These are phyloP conservation scores for Melanerpes aurifrons DNA, from an alignment of 2,113 vertebrate species.

Conservation along the genomic window DNA sequence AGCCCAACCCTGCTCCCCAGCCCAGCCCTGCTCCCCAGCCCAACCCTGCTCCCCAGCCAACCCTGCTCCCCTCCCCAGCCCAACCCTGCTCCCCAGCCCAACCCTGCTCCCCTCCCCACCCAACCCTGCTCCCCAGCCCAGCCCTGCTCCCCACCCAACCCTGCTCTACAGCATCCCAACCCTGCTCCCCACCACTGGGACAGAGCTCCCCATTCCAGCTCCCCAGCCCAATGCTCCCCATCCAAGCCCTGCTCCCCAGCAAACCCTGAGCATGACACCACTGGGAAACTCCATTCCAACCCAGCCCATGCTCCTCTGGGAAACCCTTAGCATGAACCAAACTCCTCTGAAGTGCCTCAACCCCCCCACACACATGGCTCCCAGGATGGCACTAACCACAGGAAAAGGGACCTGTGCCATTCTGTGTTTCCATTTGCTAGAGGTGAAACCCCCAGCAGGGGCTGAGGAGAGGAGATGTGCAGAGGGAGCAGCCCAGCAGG, in stretches of 20 bases:
- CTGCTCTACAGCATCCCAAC: not conserved
- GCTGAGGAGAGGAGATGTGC: fast-evolving
- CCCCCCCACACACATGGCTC: not conserved
- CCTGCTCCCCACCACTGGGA: not conserved
- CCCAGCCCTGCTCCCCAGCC: no score
- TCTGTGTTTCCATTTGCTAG: not conserved
- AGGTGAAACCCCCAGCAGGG: fast-evolving
- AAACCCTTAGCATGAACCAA: not conserved
- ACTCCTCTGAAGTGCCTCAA: not conserved
- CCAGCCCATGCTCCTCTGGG: not conserved
- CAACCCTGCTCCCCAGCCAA: no score
- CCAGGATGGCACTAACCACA: not conserved
- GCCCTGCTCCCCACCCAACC: no score
- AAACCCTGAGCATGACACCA: not conserved
- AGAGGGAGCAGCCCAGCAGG: not conserved
- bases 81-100: no score
- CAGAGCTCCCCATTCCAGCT: not conserved
- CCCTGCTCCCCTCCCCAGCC: no score
- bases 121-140: no score
- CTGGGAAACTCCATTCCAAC: not conserved
- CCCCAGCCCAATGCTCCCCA: not conserved
- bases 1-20: no score
- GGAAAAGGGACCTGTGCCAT: not conserved
- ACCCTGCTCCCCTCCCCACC: no score
- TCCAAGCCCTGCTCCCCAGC: not conserved